Conservation (phyloP, 2,888 invertebrate genomes). For the Ariolimax columbianus region DNA sequence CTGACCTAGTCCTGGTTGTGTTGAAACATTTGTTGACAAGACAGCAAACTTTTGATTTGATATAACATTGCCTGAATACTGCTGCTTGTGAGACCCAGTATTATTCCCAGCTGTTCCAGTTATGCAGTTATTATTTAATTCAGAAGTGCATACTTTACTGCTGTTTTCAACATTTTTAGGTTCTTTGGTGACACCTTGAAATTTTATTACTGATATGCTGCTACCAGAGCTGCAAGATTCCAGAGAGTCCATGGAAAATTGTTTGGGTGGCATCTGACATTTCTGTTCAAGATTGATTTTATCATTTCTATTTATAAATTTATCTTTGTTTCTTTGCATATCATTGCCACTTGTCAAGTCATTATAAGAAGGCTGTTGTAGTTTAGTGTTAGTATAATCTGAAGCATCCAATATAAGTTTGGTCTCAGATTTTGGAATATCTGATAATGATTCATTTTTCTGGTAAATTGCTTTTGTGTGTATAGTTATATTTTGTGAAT, state of each 20-base stretch:
- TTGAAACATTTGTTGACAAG: neutral
- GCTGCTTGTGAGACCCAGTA: neutral
- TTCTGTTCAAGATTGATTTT: neutral
- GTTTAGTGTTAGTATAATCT: neutral
- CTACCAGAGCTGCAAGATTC: slow-evolving; percentile 38
- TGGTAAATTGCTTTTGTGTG: neutral
- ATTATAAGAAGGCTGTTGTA: neutral
- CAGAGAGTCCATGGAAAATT: slow-evolving; percentile 41
- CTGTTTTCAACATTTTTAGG: neutral
- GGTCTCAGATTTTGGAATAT: neutral
- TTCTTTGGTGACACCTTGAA: neutral
- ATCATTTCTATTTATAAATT: neutral
- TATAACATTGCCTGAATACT: neutral
- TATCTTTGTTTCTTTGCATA: neutral
- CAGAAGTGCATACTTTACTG: neutral
- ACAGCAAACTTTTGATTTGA: neutral
- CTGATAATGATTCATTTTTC: neutral
- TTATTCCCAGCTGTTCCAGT: neutral
- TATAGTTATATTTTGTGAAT: slow-evolving; percentile 7
- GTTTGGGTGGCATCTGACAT: slow-evolving; percentile 2
- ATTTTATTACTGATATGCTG: slow-evolving; percentile 21
- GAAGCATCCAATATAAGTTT: neutral
- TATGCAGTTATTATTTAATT: neutral
- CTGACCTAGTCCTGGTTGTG: neutral
- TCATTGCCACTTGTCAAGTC: slow-evolving; percentile 1